Base-by-base conservation (phyloP, 2,888 invertebrate species). In the Thecocarcelia acutangulata region DNA sequence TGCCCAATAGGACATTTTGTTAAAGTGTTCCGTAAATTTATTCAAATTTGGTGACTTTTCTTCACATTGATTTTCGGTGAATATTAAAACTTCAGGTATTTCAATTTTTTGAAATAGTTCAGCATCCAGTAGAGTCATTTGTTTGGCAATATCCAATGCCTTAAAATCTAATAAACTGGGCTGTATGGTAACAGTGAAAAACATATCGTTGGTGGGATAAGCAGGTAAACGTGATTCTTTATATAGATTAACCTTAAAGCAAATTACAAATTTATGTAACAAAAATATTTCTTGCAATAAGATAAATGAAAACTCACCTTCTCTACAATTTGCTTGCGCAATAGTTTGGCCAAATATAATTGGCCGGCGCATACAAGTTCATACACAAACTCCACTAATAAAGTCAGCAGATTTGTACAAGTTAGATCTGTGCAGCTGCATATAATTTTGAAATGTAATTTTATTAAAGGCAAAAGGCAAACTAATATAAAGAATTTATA, bases 1-100 rank as follows among this genome's bases (percentile, higher is more conserved):
- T 50, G 98, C 98, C 98, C 98, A 98, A 89, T 97, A 98, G 77
- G 98, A 98, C 97, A 98, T 98, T 92, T 99, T 98, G 90, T 99
- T 99, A 91, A 99, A 99, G 91, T 99, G 99, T 90, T 98, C 98
- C 0, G 99, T 99, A 90, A 99, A 99, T 85, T 96, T 93, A 40
- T 98, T 98, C 76, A 99, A 93, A 91, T 99, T 99, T 2, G 98
- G 98, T 88, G 98, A 98, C 86, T 96, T 93, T 89, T 98, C 98
- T 91, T 99, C 99, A 84, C 97, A 97, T 91, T 99, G 99, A 90
- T 99, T 98, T 87, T 97, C 95, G 44, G 98, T 97, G 98, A 98
- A 99, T 86, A 98, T 94, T 84, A 99, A 92, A 83, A 99, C 97
- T 92, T 99, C 99, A 0, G 98, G 97, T 83, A 98, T 97, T 91